Evolutionary conservation across 2,797 vertebrate species (phyloP), one percentile per base, ranked within the genome.

Genomic region (Takifugu ocellatus): DNA sequence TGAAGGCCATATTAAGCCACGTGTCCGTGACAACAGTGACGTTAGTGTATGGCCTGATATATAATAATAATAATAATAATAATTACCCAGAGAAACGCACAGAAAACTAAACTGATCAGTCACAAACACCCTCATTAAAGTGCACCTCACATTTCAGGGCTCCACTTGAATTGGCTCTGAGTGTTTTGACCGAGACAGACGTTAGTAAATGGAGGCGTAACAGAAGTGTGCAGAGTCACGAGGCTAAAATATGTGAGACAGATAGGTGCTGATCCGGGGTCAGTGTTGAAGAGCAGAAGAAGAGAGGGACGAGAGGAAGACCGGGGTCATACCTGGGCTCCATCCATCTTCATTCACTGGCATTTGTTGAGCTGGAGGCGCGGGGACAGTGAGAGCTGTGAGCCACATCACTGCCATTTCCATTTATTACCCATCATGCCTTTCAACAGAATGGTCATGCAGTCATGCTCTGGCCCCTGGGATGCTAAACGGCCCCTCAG

Each of bases 381-480:
- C 59, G 55, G 51, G 68, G 79, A 72, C 67, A 56, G 69, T 21
- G 39, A 77, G 75, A 73, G 82, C 82, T 16, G 54, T 74, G 83
- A 85, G 77, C 78, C 73, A 75, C 78, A 88, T 86, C 87, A 58
- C 76, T 87, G 84, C 82, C 80, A 84, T 83, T 88, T 90, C 80
- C 78, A 79, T 79, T 88, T 84, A 89, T 89, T 90, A 87, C 85
- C 84, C 86, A 87, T 85, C 84, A 86, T 86, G 85, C 86, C 79
- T 90, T 88, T 87, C 84, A 87, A 78, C 74, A 74, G 70, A 60
- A 80, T 56, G 75, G 67, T 76, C 83, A 76, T 67, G 74, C 75
- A 68, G 85, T 86, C 86, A 85, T 65, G 74, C 77, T 82, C 65
- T 54, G 82, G 73, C 76, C 76, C 75, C 58, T 56, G 61, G 81